Conservation (phyloP, 1,140 invertebrate genomes). For the Drosophila burlai region DNA sequence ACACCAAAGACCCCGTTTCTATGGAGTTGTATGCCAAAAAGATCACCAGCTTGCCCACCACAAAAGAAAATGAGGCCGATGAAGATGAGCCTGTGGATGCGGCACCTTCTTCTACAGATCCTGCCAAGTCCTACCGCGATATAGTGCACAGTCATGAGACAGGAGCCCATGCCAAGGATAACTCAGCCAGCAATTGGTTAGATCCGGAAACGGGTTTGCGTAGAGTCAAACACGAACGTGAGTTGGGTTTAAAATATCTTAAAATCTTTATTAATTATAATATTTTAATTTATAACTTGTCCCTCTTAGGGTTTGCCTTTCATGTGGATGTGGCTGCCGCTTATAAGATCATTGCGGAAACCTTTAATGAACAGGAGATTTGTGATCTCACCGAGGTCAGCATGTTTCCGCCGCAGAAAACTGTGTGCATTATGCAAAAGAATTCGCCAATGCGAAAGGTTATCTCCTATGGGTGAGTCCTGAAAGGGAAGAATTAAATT, state of each 20-base stretch:
- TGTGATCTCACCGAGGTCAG: slow-evolving; percentile 88
- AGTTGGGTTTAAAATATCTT: slow-evolving; percentile 3
- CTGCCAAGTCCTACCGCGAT: slow-evolving; percentile 69
- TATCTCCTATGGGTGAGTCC: slow-evolving; percentile 87
- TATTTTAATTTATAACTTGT: not conserved
- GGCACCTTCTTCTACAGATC: slow-evolving; percentile 21
- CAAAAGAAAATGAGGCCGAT: slow-evolving; percentile 47
- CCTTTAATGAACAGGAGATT: slow-evolving; percentile 87
- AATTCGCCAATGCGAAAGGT: slow-evolving; percentile 88
- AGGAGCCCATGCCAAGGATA: slow-evolving; percentile 80
- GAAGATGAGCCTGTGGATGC: slow-evolving; percentile 53
- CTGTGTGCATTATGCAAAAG: slow-evolving; percentile 86
- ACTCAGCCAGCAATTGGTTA: slow-evolving; percentile 72
- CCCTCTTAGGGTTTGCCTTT: slow-evolving; percentile 87
- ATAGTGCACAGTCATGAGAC: slow-evolving; percentile 79
- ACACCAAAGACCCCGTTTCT: slow-evolving; percentile 87
- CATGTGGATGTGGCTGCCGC: slow-evolving; percentile 88
- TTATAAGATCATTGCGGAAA: slow-evolving; percentile 87
- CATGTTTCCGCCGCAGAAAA: slow-evolving; percentile 86
- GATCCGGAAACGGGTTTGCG: slow-evolving; percentile 84
- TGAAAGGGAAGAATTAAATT: not conserved
- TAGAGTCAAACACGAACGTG: slow-evolving; percentile 81
- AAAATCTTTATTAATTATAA: not conserved
- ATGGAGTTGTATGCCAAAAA: slow-evolving; percentile 86
- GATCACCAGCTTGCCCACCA: slow-evolving; percentile 67